Evolutionary conservation across 2,113 vertebrate genomes (phyloP).

Genomic region (Campylomormyrus numenius): DNA sequence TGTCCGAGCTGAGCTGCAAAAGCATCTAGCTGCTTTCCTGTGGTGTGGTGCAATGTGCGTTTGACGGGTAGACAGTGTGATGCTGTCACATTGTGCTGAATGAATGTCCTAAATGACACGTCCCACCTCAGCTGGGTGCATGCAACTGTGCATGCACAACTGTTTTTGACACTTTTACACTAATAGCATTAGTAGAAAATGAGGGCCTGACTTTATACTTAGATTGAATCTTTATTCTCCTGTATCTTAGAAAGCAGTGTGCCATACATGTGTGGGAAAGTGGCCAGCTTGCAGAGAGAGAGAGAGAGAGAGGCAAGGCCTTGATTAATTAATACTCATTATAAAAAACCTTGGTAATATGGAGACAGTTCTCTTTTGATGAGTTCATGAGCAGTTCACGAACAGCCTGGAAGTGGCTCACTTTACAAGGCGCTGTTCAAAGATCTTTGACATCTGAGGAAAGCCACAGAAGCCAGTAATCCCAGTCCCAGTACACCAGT

Average conservation of each 20-base stretch:
- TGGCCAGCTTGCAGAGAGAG: conserved; percentile 76
- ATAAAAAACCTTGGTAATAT: conserved; percentile 72
- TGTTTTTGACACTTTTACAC: background rate
- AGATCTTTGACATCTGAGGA: conserved; percentile 98
- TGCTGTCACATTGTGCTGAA: background rate
- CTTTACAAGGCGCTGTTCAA: conserved; percentile 96
- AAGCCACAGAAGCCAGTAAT: conserved; percentile 99
- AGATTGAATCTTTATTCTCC: conserved; percentile 50
- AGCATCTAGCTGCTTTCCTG: background rate
- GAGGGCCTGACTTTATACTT: conserved; percentile 28
- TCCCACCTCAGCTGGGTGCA: background rate
- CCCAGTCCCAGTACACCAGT: conserved; percentile 93
- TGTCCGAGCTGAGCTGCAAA: background rate
- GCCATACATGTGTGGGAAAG: conserved; percentile 60
- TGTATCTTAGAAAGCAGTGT: conserved; percentile 58
- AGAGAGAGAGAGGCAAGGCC: conserved; percentile 48
- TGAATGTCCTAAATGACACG: background rate
- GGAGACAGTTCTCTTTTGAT: conserved; percentile 79
- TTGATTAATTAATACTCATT: conserved; percentile 60
- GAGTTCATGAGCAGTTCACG: conserved; percentile 93
- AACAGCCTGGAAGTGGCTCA: conserved; percentile 81
- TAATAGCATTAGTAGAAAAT: conserved; percentile 7
- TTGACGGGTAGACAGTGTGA: background rate
- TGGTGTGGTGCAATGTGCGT: background rate
- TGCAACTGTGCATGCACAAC: background rate